Base-by-base conservation (phyloP, 2,888 invertebrate species). In the Artemia sinica region DNA sequence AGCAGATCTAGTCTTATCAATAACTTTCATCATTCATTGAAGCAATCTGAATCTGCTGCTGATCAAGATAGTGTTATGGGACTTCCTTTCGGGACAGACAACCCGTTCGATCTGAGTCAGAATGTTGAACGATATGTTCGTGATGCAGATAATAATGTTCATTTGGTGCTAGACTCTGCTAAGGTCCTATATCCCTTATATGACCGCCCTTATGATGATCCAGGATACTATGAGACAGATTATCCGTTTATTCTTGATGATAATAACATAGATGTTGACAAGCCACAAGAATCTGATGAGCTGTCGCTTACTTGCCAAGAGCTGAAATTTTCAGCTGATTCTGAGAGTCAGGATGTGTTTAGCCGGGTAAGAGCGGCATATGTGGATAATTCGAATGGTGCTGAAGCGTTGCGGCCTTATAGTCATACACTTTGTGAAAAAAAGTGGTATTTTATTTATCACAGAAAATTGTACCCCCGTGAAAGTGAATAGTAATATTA, bases 171-270 rank as follows among this genome's bases (percentile, higher is more conserved):
- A 58, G 58, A 58, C 18, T n/a, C 58, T n/a, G 58, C 58, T 14
- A 58, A 58, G 18, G 14, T 18, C 8, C 8, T 58, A n/a, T 28
- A 28, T 4, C 28, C 28, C 28, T 14, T 10, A 58, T 58, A 8
- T 58, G 14, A 58, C 8, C 58, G 18, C 18, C 58, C 58, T 18
- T 58, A 14, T 18, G 58, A 58, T 10, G 58, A 58, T 58, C 58
- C 58, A 10, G 18, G 18, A 14, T 58, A 14, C 18, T 58, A 58
- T 58, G 18, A 58, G 8, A 18, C 18, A n/a, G 58, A 58, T 10
- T 58, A 58, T 18, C 58, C 58, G 58, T 58, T 58, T 10, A n/a
- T n/a, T 58, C 58, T 58, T n/a, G 58, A 58, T 14, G 58, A 58
- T n/a, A 14, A 8, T 14, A 18, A 18, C 58, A 58, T 8, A n/a